A percentile compares a stretch with the other conserved stretches of the same genome.
These are phyloP conservation scores for Drosophila prolongata DNA, from an alignment of 2,888 invertebrate species.

Conservation along the genomic window DNA sequence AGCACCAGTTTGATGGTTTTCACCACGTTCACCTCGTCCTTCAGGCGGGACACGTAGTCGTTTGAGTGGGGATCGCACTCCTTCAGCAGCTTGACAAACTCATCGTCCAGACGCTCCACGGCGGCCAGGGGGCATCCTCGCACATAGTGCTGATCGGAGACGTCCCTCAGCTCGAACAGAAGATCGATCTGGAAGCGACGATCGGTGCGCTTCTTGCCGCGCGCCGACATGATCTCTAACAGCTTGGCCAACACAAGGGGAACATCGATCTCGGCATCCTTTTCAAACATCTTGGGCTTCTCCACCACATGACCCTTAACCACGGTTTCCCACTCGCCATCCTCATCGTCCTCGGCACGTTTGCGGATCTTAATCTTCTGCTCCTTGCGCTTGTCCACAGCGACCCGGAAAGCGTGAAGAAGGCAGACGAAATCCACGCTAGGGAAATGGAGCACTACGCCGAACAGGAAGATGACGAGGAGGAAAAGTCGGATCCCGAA, in stretches of 20 bases:
- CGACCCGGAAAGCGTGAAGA: no score
- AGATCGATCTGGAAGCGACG: conserved; percentile 97
- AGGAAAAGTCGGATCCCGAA: no score
- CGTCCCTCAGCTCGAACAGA: conserved; percentile 94
- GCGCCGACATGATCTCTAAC: conserved; percentile 93
- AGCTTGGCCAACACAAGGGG: conserved; percentile 96
- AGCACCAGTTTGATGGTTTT: conserved; percentile 95
- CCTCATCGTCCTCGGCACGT: conserved; percentile 90
- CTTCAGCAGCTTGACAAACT: conserved; percentile 98
- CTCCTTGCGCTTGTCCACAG: conserved; percentile 85
- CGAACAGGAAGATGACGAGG: no score
- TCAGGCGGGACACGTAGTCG: conserved; percentile 93
- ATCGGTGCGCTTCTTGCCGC: conserved; percentile 98
- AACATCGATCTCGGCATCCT: conserved; percentile 99
- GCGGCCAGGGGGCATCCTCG: conserved; percentile 97
- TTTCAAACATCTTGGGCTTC: conserved; percentile 99
- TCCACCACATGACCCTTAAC: conserved; percentile 93
- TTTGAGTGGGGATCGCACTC: conserved; percentile 99
- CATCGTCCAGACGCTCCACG: conserved; percentile 97
- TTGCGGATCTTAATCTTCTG: conserved; percentile 85
- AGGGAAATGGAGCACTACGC: no score
- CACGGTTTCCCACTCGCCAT: conserved; percentile 96
- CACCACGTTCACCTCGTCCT: conserved; percentile 96
- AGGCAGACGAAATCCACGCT: no score
- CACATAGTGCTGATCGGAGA: conserved; percentile 92